phyloP scores from a whole-genome alignment of 2,797 vertebrate genomes.

The Margarornis squamiger region DNA sequence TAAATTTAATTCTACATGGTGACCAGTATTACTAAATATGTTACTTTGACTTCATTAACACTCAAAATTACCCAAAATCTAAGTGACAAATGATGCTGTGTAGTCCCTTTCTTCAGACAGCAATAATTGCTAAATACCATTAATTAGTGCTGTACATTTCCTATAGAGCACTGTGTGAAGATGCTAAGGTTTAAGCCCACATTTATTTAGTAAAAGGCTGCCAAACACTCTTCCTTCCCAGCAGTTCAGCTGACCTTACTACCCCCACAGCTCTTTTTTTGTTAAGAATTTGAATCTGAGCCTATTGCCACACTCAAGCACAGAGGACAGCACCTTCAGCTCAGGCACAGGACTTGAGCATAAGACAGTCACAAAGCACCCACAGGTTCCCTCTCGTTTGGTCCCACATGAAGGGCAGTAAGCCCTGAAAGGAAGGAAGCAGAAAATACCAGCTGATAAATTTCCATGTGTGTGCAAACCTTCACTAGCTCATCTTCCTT shows the following conservation, averaged over 20 bases:
- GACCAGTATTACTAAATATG: background rate
- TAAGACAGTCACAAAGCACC: background rate
- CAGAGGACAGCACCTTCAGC: background rate
- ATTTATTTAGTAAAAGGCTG: background rate
- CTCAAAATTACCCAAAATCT: background rate
- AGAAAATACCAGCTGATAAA: background rate
- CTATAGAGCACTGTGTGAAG: background rate
- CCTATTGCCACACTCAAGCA: background rate
- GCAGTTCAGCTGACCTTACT: background rate
- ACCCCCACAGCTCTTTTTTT: background rate
- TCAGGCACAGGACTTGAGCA: background rate
- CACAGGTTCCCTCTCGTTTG: background rate
- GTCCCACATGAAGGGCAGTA: background rate
- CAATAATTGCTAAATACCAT: background rate
- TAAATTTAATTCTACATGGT: background rate
- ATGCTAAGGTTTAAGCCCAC: background rate
- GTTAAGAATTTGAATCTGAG: background rate
- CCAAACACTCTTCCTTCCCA: background rate
- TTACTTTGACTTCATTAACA: background rate
- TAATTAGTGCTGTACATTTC: background rate
- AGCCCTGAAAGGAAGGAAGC: background rate
- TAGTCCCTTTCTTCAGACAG: background rate
- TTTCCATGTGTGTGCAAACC: background rate
- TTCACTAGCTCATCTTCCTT: background rate
- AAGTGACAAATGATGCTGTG: background rate